Evolutionary conservation across 2,113 vertebrate genomes (phyloP), one percentile per base, ranked within the genome.

Genomic region (Pygathrix nemaeus): DNA sequence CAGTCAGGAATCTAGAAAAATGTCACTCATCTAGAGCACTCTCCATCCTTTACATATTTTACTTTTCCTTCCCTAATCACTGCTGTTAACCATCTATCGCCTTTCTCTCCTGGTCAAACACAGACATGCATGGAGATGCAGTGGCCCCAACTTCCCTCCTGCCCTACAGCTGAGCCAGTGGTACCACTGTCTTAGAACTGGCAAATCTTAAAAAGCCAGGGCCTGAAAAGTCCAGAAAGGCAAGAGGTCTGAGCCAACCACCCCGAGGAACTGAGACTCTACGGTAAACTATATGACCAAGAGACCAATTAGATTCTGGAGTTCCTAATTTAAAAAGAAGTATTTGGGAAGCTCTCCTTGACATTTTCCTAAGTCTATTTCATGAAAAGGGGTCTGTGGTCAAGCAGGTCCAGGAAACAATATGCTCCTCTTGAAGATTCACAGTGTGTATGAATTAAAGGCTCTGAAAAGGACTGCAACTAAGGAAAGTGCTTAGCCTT

Each of bases 371-470:
- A 27, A 72, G 23, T 3, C 8, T 5, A 9, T 2, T n/a, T 48
- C 9, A 23, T 8, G 66, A 32, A 59, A n/a, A 76, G 52, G 35
- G 14, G 6, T n/a, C 79, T 21, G 45, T 7, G 50, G 40, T 55
- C 68, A 68, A 27, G 3, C 1, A 1, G 0, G 50, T 3, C 3
- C 0, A 35, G 55, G 61, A 43, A 38, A 35, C n/a, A 57, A 2
- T 0, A 0, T 2, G 21, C 5, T 57, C 38, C 40, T 66, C 55
- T 6, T 6, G 30, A 78, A 75, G 73, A 73, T 0, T 25, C 89
- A 40, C 5, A 0, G 30, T 6, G 2, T 3, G 5, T 3, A 2
- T 4, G 1, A 1, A 7, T 13, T 1, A 11, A 59, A 70, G 75
- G 27, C 27, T 52, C 88, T 76, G 79, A 72, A n/a, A 52, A 76